Evolutionary conservation across 2,888 invertebrate genomes (phyloP).

Genomic region (Pogonocherus hispidulus): DNA sequence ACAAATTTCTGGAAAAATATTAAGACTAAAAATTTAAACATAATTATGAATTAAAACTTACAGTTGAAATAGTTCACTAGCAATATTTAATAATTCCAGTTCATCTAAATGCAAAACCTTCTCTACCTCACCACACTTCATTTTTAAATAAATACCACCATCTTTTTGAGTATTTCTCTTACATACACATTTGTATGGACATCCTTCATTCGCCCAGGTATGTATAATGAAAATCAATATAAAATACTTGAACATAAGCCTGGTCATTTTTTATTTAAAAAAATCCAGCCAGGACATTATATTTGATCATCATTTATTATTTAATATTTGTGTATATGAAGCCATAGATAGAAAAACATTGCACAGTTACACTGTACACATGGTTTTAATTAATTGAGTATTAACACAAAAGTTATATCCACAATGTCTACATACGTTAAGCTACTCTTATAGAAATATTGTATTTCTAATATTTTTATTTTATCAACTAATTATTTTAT

Average conservation of each 20-base stretch:
- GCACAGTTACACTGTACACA: conserved; percentile 14
- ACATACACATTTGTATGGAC: conserved; percentile 70
- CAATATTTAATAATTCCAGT: conserved; percentile 75
- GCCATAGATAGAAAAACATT: conserved; percentile 10
- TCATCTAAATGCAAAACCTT: conserved; percentile 75
- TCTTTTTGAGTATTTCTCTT: conserved; percentile 70
- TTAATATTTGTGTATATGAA: background rate
- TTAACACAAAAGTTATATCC: no score
- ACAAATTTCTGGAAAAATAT: conserved; percentile 75
- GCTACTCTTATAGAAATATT: background rate
- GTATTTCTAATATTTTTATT: background rate
- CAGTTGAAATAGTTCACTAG: conserved; percentile 76
- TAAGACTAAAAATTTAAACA: conserved; percentile 22
- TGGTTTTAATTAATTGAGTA: no score
- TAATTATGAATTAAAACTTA: conserved; percentile 67
- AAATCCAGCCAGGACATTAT: background rate
- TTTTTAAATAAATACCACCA: conserved; percentile 73
- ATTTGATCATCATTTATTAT: background rate
- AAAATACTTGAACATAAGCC: conserved; percentile 5
- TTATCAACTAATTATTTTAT: background rate
- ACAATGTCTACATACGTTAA: no score
- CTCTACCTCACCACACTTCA: conserved; percentile 76
- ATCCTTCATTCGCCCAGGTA: conserved; percentile 36
- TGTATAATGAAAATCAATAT: conserved; percentile 18
- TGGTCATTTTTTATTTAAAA: conserved; percentile 16